phyloP scores from a whole-genome alignment of 1,140 invertebrate genomes.

The Nixonia krombeini region DNA sequence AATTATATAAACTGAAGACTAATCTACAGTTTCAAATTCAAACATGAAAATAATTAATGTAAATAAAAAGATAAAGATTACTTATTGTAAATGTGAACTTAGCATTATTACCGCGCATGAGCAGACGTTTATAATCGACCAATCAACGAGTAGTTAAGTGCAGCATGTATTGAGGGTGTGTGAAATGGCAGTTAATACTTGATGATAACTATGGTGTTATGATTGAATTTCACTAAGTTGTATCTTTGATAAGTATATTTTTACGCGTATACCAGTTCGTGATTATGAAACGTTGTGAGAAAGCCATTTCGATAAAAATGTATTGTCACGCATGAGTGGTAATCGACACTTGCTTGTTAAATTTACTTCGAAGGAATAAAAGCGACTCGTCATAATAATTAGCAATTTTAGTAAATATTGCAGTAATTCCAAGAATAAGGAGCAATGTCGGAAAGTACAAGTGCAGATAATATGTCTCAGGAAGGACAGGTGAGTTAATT shows the following conservation, averaged over 20 bases:
- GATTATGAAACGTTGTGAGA: not conserved
- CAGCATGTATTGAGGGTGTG: not conserved
- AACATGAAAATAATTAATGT: too few relatives aligned
- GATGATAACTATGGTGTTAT: not conserved
- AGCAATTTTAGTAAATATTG: not conserved
- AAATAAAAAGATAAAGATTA: too few relatives aligned
- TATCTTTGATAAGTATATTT: not conserved
- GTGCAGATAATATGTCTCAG: conserved; percentile 76
- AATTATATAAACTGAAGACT: too few relatives aligned
- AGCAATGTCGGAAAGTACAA: conserved; percentile 77
- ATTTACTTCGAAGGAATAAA: too few relatives aligned
- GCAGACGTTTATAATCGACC: too few relatives aligned
- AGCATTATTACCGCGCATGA: too few relatives aligned
- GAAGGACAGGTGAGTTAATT: conserved; percentile 73
- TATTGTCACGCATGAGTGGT: not conserved
- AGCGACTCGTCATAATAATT: too few relatives aligned
- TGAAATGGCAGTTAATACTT: not conserved
- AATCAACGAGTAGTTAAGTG: too few relatives aligned
- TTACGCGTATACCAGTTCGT: not conserved
- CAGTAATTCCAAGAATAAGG: not conserved
- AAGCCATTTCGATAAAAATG: not conserved
- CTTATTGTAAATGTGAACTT: too few relatives aligned
- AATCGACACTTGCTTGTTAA: not conserved
- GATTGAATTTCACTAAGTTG: not conserved
- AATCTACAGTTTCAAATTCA: too few relatives aligned